These are phyloP conservation scores for Piprites chloris DNA, from an alignment of 2,113 vertebrate genomes.

Conservation along the genomic window DNA sequence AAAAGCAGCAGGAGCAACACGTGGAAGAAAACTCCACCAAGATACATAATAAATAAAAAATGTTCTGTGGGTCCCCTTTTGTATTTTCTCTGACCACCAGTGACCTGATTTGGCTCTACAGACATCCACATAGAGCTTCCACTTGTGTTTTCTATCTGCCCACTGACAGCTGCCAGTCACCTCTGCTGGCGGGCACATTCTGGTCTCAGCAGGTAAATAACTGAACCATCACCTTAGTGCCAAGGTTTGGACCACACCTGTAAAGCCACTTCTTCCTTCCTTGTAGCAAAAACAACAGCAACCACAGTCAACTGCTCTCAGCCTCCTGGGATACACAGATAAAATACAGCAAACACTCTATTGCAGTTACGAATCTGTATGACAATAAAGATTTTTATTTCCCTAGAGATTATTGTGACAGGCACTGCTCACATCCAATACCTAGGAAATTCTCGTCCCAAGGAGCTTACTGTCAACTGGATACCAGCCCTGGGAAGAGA, in stretches of 20 bases:
- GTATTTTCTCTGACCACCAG: not conserved
- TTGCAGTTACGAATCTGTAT: not conserved
- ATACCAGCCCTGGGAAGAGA: not conserved
- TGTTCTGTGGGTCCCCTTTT: not conserved
- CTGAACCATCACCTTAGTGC: not conserved
- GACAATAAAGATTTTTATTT: not conserved
- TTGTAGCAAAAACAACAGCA: not conserved
- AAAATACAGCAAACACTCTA: not conserved
- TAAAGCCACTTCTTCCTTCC: not conserved
- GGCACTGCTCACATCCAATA: not conserved
- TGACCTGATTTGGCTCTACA: not conserved
- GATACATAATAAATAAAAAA: not conserved
- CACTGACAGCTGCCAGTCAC: not conserved
- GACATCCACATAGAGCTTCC: not conserved
- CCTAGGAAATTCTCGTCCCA: not conserved
- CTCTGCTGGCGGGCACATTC: not conserved
- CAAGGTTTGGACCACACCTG: not conserved
- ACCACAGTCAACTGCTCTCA: not conserved
- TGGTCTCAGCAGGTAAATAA: not conserved
- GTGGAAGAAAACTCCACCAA: not conserved
- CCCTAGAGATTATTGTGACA: not conserved
- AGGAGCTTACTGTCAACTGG: not conserved
- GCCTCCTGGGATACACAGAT: not conserved
- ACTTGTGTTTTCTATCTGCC: not conserved
- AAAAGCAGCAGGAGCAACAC: not conserved